Evolutionary conservation across 2,797 vertebrate genomes (phyloP), one percentile per base, ranked within the genome.

Genomic region (Poeciliopsis gracilis): DNA sequence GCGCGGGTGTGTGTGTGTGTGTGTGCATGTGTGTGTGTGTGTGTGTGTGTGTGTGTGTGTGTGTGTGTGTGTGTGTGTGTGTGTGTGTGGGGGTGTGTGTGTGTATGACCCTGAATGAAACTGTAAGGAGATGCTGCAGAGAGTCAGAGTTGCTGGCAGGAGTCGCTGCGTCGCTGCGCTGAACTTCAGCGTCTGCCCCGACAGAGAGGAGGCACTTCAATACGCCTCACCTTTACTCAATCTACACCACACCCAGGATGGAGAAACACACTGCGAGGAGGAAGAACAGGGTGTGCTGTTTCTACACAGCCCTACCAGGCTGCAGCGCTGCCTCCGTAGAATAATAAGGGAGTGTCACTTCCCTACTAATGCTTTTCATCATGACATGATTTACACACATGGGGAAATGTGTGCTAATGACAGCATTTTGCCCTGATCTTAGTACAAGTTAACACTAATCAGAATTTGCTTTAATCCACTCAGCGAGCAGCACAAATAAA

Each of bases 171-270:
- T 41, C n/a, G 66, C 55, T 77, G 61, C 61, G 20, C 55, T 74
- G 57, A 38, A 25, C 20, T 23, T 2, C 33, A 36, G 55, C 66
- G 81, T 73, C 75, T 74, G 75, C 75, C 73, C 71, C 75, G 63
- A 71, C 36, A 79, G 36, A 28, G 18, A 75, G 28, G 33, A 84
- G 51, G 18, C 7, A 74, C 67, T 69, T 76, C 30, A 76, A 73
- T 72, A 75, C 18, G 5, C 28, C 59, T 85, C 36, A 73, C 77
- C 67, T 84, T 72, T 77, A 74, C 33, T 73, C 79, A 81, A 67
- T 6, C 9, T 8, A 67, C 18, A 47, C 80, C 75, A 59, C 82
- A 78, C 67, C 28, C 30, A 46, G 28, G 69, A 12, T 38, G 72
- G 46, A 41, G 25, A 55, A 41, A 61, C 76, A 78, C 10, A 55